Evolutionary conservation across 2,797 vertebrate genomes (phyloP), one percentile per base, ranked within the genome.

Genomic region (Brachymystax lenok): DNA sequence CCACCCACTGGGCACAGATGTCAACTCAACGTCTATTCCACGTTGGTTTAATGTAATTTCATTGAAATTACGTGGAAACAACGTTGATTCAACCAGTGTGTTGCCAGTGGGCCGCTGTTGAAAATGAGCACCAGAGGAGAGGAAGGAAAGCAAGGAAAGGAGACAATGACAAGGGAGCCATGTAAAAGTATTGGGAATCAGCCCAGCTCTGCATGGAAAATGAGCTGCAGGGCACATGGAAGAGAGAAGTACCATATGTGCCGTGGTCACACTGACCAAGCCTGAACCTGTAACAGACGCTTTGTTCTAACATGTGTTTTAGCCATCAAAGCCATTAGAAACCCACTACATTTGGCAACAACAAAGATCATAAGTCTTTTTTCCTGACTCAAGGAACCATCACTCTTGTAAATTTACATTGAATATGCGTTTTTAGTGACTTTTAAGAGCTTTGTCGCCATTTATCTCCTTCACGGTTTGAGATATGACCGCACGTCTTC

Each of bases 271-370:
- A 79, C 74, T 84, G 86, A 87, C 86, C 84, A 81, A 67, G 74
- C 75, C 79, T 80, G 67, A 86, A 86, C 74, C 77, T 83, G 76
- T 85, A 67, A 79, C 81, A 73, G 79, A 84, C 84, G 83, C 76
- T 77, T 54, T 51, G 81, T 63, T 82, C 30, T 77, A 74, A 90
- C 93, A 92, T 93, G 90, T 95, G 94, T 93, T 94, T 94, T 90
- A 83, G 86, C 90, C 84, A 89, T 95, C 88, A 92, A 83, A 86
- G 85, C 81, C 88, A 92, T 93, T 93, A 93, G 93, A 95, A 91
- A 83, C 89, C 83, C 88, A 93, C 93, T 89, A 90, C 81, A 77
- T 74, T 82, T 80, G 75, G 84, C 90, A 92, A 91, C 90, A 91
- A 90, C 83, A 89, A 69, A 77, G 83, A 87, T 88, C 59, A 50